Evolutionary conservation across 2,888 invertebrate genomes (phyloP).

Genomic region (Chymomyza procnemis): DNA sequence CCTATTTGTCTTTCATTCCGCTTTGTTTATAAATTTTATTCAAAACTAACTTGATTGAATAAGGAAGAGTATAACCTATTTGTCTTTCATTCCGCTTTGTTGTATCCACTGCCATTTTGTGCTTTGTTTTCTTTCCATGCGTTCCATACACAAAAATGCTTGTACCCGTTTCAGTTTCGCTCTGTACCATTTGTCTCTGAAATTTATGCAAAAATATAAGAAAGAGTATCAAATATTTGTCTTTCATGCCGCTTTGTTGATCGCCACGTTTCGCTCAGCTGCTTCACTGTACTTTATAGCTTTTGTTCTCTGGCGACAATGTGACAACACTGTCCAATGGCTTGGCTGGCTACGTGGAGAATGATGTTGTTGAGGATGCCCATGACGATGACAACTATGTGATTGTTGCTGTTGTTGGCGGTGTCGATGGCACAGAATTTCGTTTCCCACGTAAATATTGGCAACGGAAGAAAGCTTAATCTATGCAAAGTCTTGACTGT

Average conservation of each 20-base stretch:
- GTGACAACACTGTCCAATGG: background rate
- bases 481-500: background rate
- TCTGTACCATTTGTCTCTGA: too few relatives aligned
- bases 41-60: too few relatives aligned
- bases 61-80: too few relatives aligned
- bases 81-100: too few relatives aligned
- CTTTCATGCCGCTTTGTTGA: background rate
- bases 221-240: too few relatives aligned
- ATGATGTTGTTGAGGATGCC: background rate
- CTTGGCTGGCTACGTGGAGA: background rate
- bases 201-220: too few relatives aligned
- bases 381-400: background rate
- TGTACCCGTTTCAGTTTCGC: too few relatives aligned
- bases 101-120: too few relatives aligned
- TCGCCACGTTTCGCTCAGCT: background rate
- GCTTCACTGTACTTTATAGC: background rate
- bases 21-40: too few relatives aligned
- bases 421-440: background rate
- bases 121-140: too few relatives aligned
- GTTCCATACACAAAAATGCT: too few relatives aligned
- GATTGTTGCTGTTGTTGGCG: background rate
- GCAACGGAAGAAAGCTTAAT: background rate
- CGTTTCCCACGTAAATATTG: background rate
- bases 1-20: too few relatives aligned
- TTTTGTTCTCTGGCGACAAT: slow-evolving; percentile 1